phyloP scores from a whole-genome alignment of 2,113 vertebrate genomes.

The Mastomys coucha region DNA sequence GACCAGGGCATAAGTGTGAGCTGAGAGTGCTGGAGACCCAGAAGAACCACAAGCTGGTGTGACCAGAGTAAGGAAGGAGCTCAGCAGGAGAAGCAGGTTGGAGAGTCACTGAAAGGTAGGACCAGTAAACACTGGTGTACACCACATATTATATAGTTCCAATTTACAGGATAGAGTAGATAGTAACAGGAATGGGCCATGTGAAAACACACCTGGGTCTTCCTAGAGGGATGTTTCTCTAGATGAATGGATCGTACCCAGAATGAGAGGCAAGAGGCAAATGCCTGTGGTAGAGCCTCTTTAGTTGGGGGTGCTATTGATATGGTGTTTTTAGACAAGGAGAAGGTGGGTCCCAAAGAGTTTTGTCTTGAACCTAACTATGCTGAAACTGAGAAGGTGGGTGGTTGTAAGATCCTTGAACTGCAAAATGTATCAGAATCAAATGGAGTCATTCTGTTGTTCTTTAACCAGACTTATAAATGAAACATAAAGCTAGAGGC shows the following conservation, averaged over 20 bases:
- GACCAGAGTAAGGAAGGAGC: neutral
- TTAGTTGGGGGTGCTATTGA: neutral
- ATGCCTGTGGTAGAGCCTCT: neutral
- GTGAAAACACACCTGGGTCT: accelerated
- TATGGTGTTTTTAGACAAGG: neutral
- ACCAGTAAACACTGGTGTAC: neutral
- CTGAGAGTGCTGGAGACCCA: neutral
- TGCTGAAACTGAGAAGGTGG: neutral
- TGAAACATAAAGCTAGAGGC: neutral
- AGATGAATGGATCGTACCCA: neutral
- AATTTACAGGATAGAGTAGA: neutral
- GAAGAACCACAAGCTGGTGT: neutral
- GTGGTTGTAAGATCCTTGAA: neutral
- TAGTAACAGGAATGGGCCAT: accelerated
- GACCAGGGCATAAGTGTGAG: neutral
- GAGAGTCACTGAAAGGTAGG: neutral
- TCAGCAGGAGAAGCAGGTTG: neutral
- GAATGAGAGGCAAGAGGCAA: neutral
- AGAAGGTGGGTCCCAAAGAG: neutral
- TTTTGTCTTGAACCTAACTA: neutral
- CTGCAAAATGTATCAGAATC: neutral
- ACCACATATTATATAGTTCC: neutral
- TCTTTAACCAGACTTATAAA: neutral
- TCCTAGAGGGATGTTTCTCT: neutral
- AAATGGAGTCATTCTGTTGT: neutral